A percentile compares a stretch with the other conserved stretches of the same genome.
These are phyloP conservation scores for Orientallactaga bullata DNA, from an alignment of 2,113 vertebrate species.

Conservation along the genomic window DNA sequence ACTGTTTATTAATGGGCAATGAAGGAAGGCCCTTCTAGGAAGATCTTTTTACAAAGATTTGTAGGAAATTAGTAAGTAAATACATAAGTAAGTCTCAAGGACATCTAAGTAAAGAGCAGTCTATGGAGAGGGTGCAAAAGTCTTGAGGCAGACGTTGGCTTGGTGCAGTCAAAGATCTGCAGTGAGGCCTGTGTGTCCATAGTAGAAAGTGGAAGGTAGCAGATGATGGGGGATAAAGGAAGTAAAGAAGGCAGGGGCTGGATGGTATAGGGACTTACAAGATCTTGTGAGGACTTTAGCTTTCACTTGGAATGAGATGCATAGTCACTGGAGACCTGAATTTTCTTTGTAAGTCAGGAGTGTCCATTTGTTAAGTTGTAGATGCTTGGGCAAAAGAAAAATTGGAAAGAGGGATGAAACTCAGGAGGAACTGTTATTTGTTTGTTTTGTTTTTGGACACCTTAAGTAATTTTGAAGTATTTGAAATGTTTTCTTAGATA, in stretches of 20 bases:
- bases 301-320: background rate
- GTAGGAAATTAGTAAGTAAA: background rate
- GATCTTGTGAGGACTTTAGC: background rate
- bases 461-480: background rate
- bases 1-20: background rate
- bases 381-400: background rate
- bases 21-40: background rate
- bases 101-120: background rate
- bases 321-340: background rate
- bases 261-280: background rate
- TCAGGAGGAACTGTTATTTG: background rate
- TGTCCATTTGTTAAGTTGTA: background rate
- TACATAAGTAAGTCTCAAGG: background rate
- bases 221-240: background rate
- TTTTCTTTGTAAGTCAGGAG: background rate
- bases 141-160: background rate
- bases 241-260: background rate
- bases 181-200: background rate
- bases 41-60: background rate
- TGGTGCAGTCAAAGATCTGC: background rate
- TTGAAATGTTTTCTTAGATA: background rate
- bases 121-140: background rate
- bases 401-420: background rate
- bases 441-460: background rate
- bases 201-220: fast-evolving